Conservation (phyloP, 2,113 vertebrate genomes). For the Pipra filicauda region DNA sequence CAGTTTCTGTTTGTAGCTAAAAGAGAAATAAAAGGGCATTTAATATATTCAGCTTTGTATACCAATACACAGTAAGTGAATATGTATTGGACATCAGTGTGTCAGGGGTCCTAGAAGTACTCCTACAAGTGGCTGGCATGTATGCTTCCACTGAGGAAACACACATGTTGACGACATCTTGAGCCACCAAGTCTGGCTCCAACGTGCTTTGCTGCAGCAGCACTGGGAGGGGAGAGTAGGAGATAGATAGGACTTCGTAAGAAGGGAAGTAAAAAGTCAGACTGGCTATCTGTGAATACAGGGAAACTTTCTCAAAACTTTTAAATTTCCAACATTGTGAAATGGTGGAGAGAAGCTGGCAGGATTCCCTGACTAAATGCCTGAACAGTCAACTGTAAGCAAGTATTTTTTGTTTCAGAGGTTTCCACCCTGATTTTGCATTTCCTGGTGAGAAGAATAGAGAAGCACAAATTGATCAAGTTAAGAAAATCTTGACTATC, state of each 20-base stretch:
- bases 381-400: background rate
- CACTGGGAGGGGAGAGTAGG: background rate
- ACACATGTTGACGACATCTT: rapidly evolving
- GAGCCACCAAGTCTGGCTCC: background rate
- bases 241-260: background rate
- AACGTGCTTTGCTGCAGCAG: background rate
- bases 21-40: background rate
- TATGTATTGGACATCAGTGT: background rate
- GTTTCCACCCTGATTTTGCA: background rate
- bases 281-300: background rate
- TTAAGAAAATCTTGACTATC: background rate
- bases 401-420: background rate
- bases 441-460: background rate
- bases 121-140: background rate
- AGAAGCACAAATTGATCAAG: background rate
- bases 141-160: rapidly evolving
- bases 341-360: background rate
- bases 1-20: background rate
- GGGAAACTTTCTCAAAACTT: background rate
- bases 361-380: background rate
- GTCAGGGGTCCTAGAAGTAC: background rate
- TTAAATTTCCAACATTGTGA: background rate
- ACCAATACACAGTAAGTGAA: background rate
- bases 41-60: background rate
- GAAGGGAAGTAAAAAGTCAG: background rate